These are phyloP conservation scores for Drosophila ercepeae DNA, from an alignment of 1,140 invertebrate genomes.

Conservation along the genomic window DNA sequence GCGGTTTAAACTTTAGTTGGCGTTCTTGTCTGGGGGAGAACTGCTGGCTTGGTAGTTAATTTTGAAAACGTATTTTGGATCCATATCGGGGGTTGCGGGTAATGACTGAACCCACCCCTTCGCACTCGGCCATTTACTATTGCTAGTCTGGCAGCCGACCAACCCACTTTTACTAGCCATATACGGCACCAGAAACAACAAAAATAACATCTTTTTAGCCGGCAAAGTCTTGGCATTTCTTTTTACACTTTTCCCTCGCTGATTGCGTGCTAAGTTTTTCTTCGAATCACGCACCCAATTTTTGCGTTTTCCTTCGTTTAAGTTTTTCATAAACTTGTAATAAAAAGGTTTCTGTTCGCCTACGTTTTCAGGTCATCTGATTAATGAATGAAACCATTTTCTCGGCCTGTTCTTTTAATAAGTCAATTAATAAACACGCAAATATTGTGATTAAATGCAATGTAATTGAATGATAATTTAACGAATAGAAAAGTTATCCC, in stretches of 20 bases:
- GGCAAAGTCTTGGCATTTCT: slow-evolving; percentile 27
- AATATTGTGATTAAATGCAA: slow-evolving; percentile 7
- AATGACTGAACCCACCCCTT: slow-evolving; percentile 32
- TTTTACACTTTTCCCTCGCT: slow-evolving; percentile 10
- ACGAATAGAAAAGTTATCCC: slow-evolving; percentile 10
- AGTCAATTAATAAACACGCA: slow-evolving; percentile 15
- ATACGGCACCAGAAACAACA: neutral
- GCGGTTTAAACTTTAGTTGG: slow-evolving; percentile 1
- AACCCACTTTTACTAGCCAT: slow-evolving; percentile 27
- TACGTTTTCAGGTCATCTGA: slow-evolving; percentile 7
- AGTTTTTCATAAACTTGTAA: slow-evolving; percentile 1
- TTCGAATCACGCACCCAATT: slow-evolving; percentile 10
- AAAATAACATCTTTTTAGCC: slow-evolving; percentile 25
- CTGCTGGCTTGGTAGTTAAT: neutral
- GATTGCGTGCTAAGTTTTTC: slow-evolving; percentile 20
- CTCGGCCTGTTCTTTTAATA: neutral
- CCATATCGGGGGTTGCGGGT: slow-evolving; percentile 12
- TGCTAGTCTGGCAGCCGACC: neutral
- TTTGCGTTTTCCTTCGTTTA: slow-evolving; percentile 13
- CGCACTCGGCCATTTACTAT: neutral
- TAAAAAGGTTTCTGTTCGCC: slow-evolving; percentile 1
- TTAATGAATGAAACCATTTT: slow-evolving; percentile 15
- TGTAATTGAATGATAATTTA: slow-evolving; percentile 7
- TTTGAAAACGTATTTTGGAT: slow-evolving; percentile 14
- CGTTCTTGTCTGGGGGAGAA: too few species aligned